These are phyloP conservation scores for Neodiprion virginianus DNA, from an alignment of 1,140 invertebrate species.

Conservation along the genomic window DNA sequence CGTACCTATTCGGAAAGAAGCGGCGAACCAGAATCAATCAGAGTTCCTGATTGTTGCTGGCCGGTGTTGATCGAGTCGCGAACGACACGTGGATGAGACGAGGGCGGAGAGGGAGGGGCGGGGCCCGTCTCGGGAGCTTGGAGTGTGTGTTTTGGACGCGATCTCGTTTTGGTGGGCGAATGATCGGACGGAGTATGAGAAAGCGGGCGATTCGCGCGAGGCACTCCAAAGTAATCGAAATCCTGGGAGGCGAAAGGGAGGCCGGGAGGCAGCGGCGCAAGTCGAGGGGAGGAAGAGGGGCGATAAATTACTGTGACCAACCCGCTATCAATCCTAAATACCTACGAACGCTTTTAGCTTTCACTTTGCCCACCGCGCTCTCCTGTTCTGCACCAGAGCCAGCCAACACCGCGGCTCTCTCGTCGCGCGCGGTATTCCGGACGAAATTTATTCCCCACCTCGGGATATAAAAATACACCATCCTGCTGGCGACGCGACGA, in stretches of 20 bases:
- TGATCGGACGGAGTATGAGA: slow-evolving; percentile 14
- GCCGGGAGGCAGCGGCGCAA: slow-evolving; percentile 17
- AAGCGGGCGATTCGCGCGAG: slow-evolving; percentile 8
- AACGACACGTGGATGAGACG: slow-evolving; percentile 25
- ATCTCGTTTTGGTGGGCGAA: slow-evolving; percentile 38
- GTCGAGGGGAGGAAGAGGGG: slow-evolving; percentile 15
- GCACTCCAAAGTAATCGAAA: slow-evolving; percentile 49
- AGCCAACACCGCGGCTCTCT: neutral
- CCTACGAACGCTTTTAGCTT: slow-evolving; percentile 32
- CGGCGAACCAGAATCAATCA: slow-evolving; percentile 46
- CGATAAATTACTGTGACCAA: slow-evolving; percentile 46
- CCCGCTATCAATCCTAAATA: slow-evolving; percentile 42
- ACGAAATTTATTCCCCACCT: neutral
- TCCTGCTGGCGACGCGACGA: too few relatives aligned
- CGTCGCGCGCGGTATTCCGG: neutral
- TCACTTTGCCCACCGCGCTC: slow-evolving; percentile 31
- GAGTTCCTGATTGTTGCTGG: slow-evolving; percentile 45
- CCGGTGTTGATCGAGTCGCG: slow-evolving; percentile 45
- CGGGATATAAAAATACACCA: neutral
- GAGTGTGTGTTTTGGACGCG: slow-evolving; percentile 25
- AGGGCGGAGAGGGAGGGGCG: neutral
- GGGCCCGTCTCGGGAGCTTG: slow-evolving; percentile 19
- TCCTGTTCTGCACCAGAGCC: neutral
- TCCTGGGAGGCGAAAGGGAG: slow-evolving; percentile 31
- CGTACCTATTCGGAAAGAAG: too few relatives aligned